A percentile compares a stretch with the other conserved stretches of the same genome.
phyloP scores from a whole-genome alignment of 1,140 invertebrate genomes.

The Drosophila ananassae region DNA sequence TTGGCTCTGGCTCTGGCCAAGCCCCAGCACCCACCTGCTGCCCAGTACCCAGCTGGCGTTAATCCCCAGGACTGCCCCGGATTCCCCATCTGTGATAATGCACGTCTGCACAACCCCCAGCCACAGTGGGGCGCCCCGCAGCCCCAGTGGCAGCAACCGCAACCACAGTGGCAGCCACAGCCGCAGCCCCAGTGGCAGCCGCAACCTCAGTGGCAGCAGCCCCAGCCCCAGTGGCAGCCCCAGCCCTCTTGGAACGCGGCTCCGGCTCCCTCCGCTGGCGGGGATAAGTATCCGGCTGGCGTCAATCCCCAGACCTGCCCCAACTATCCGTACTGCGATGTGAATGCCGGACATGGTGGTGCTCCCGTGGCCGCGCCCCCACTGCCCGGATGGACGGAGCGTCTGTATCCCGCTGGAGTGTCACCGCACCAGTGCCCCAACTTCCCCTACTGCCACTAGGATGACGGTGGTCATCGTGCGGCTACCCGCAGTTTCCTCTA shows the following conservation, averaged over 20 bases:
- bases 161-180: conserved; percentile 53
- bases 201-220: conserved; percentile 54
- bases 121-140: conserved; percentile 72
- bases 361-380: conserved; percentile 69
- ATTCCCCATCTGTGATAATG: conserved; percentile 84
- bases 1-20: conserved; percentile 72
- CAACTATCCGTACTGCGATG: conserved; percentile 84
- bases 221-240: conserved; percentile 62
- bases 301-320: conserved; percentile 83
- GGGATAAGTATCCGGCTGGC: conserved; percentile 84
- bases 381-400: conserved; percentile 82
- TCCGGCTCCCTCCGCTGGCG: conserved; percentile 60
- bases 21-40: conserved; percentile 77
- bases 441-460: conserved; percentile 84
- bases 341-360: conserved; percentile 66
- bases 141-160: conserved; percentile 58
- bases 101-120: conserved; percentile 75
- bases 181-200: conserved; percentile 54
- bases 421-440: conserved; percentile 84
- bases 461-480: neutral
- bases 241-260: conserved; percentile 73
- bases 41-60: conserved; percentile 82
- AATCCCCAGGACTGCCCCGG: conserved; percentile 83
- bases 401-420: conserved; percentile 84
- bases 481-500: conserved; percentile 17